Conservation (phyloP, 2,888 invertebrate genomes). For the Xanthia togata region DNA sequence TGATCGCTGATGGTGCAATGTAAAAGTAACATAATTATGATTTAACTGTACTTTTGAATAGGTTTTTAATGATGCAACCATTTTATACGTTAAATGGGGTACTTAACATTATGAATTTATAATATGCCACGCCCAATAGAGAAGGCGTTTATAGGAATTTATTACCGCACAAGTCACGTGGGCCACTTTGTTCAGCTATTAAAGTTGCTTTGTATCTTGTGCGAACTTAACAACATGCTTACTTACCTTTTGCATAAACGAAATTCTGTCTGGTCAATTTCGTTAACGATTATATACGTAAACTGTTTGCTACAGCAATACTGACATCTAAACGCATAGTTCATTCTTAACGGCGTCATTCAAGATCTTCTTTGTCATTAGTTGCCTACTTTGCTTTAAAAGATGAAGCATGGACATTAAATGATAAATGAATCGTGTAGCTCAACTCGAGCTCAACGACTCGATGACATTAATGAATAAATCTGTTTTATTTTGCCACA, state of each 20-base stretch:
- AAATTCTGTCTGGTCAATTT: not conserved
- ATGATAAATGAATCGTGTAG: too few species aligned
- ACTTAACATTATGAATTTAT: conserved; percentile 57
- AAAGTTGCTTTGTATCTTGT: conserved; percentile 24
- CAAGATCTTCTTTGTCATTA: not conserved
- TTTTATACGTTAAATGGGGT: conserved; percentile 50
- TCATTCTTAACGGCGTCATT: not conserved
- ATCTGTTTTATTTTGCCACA: not conserved
- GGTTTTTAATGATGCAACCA: conserved; percentile 50
- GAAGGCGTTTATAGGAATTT: conserved; percentile 45
- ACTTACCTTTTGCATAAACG: not conserved
- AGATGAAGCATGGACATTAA: not conserved
- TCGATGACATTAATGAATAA: not conserved
- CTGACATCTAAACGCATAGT: not conserved
- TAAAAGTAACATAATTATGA: conserved; percentile 51
- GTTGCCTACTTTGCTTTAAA: not conserved
- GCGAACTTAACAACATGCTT: not conserved
- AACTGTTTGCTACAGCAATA: not conserved
- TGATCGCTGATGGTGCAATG: conserved; percentile 28
- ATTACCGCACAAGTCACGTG: conserved; percentile 23
- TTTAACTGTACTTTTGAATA: conserved; percentile 47
- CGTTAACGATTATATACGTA: not conserved
- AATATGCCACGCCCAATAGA: conserved; percentile 40
- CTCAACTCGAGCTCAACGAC: too few species aligned
- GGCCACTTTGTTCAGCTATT: conserved; percentile 8